phyloP scores from a whole-genome alignment of 2,888 invertebrate species.

The Tillus elongatus region DNA sequence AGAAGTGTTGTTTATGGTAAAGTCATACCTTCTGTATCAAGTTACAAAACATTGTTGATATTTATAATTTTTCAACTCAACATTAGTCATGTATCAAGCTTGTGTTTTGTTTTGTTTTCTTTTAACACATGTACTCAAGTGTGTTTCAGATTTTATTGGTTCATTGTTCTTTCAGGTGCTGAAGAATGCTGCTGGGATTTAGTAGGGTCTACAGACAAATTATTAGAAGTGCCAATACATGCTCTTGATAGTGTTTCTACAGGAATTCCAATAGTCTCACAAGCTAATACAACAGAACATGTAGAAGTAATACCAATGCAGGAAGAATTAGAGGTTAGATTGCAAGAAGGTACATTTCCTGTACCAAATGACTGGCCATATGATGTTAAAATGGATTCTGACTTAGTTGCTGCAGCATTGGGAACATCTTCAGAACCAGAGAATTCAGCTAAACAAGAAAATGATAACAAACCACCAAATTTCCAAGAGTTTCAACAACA shows the following conservation, averaged over 20 bases:
- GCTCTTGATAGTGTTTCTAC: constrained; percentile 35
- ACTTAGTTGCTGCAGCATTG: constrained; percentile 46
- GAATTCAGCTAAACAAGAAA: too few species aligned
- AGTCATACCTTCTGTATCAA: too few species aligned
- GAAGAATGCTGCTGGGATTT: constrained; percentile 43
- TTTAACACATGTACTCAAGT: too few species aligned
- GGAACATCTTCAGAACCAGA: too few species aligned
- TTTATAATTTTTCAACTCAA: too few species aligned
- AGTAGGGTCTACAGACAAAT: constrained; percentile 44
- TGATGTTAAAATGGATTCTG: constrained; percentile 41
- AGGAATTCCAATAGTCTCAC: constrained; percentile 28
- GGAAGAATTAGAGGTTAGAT: constrained; percentile 50
- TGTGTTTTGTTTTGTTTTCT: too few species aligned
- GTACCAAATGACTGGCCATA: constrained; percentile 43
- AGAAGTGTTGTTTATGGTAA: too few species aligned
- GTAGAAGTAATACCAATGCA: constrained; percentile 47
- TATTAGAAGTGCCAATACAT: constrained; percentile 40
- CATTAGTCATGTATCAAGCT: too few species aligned
- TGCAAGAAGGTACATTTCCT: constrained; percentile 45
- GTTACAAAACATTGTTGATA: too few species aligned
- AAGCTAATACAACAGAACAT: constrained; percentile 35
- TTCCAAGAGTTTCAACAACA: too few species aligned
- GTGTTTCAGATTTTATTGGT: constrained; percentile 6
- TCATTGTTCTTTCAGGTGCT: constrained; percentile 21
- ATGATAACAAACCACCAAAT: constrained; percentile 14